Evolutionary conservation across 1,140 invertebrate species (phyloP).

Genomic region (Harpegnathos saltator): DNA sequence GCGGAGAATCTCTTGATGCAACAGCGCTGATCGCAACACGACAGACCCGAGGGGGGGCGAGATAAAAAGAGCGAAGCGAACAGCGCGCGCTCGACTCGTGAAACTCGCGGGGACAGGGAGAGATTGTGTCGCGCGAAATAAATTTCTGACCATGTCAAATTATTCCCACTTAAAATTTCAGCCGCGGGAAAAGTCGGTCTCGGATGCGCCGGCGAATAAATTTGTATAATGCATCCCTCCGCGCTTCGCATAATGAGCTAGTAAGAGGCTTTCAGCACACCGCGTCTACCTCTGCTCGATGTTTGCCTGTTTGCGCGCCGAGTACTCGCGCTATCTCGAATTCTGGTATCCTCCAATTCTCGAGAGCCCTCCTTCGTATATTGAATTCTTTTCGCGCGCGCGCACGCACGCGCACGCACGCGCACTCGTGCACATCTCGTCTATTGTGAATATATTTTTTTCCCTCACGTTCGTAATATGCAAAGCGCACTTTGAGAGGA

Average conservation of each 20-base stretch:
- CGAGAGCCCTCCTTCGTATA: neutral
- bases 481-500: neutral
- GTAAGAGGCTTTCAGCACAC: conserved; percentile 52
- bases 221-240: conserved; percentile 58
- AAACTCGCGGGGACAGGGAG: neutral
- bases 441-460: neutral
- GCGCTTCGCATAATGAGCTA: conserved; percentile 44
- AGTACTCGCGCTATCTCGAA: conserved; percentile 45
- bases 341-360: conserved; percentile 27
- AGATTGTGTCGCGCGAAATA: conserved; percentile 1
- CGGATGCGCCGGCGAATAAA: conserved; percentile 39
- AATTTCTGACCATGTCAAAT: conserved; percentile 35
- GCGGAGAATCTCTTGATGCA: too few species aligned
- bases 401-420: too few species aligned
- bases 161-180: conserved; percentile 52
- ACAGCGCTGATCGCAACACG: too few species aligned
- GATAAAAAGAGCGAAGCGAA: too few species aligned
- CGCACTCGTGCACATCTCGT: too few species aligned
- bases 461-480: neutral
- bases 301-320: conserved; percentile 46
- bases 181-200: conserved; percentile 33
- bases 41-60: too few species aligned
- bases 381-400: neutral
- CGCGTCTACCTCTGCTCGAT: conserved; percentile 41
- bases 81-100: neutral